phyloP scores from a whole-genome alignment of 2,113 vertebrate genomes.

The Pygoscelis adeliae region DNA sequence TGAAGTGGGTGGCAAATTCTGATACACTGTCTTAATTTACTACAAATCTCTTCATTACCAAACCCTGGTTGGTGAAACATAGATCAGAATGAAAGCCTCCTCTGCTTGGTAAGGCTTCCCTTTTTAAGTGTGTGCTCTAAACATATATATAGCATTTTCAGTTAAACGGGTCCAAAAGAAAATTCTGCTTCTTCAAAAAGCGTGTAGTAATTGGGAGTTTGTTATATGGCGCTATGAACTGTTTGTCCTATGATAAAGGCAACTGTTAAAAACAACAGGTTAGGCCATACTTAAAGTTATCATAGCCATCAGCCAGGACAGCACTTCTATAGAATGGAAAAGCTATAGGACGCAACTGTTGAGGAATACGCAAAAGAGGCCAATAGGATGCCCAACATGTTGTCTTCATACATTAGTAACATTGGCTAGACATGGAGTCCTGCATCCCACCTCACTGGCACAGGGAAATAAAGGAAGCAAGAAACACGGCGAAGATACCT shows the following conservation, averaged over 20 bases:
- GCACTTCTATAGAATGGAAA: not conserved
- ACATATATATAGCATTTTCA: rapidly evolving
- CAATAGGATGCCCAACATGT: not conserved
- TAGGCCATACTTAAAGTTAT: too few relatives aligned
- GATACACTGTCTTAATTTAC: not conserved
- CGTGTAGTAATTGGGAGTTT: rapidly evolving
- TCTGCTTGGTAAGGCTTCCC: not conserved
- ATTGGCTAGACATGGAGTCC: rapidly evolving
- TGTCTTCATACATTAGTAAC: not conserved
- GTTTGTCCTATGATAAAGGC: not conserved
- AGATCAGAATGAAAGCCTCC: not conserved
- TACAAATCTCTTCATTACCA: not conserved
- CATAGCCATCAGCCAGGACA: not conserved
- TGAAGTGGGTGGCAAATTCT: not conserved
- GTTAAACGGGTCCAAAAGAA: rapidly evolving
- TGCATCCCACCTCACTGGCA: not conserved
- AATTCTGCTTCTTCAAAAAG: not conserved
- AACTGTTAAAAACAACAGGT: not conserved
- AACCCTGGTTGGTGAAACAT: not conserved
- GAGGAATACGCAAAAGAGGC: not conserved
- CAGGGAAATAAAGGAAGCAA: not conserved
- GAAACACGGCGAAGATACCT: slow-evolving; percentile 75
- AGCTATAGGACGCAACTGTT: not conserved
- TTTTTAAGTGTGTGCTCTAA: not conserved
- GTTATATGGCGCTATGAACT: not conserved